These are phyloP conservation scores for Carpatolechia fugitivella DNA, from an alignment of 2,888 invertebrate genomes.

Conservation along the genomic window DNA sequence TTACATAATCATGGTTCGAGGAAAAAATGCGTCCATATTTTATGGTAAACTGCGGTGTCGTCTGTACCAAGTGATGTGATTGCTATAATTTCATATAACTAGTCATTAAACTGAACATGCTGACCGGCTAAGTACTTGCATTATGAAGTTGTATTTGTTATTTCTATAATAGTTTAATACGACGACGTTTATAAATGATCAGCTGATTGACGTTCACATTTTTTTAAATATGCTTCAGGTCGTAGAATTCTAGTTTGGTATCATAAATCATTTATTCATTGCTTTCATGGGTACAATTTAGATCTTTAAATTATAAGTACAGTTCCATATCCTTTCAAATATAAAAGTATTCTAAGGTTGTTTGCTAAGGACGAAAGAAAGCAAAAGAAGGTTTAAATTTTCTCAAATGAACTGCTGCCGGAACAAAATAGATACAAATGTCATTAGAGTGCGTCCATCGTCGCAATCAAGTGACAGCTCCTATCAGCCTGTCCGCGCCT, in stretches of 20 bases:
- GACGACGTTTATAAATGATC: too few relatives aligned
- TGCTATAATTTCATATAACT: background rate
- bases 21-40: conserved; percentile 3
- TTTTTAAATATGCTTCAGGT: too few relatives aligned
- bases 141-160: too few relatives aligned
- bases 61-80: background rate
- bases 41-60: background rate
- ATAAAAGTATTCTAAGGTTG: too few relatives aligned
- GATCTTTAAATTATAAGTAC: too few relatives aligned
- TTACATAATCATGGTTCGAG: conserved; percentile 10
- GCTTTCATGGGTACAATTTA: too few relatives aligned
- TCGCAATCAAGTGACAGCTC: conserved; percentile 61
- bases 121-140: background rate
- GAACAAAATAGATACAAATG: conserved; percentile 58
- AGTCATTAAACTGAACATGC: background rate
- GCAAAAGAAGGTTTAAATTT: background rate
- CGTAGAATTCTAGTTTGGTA: too few relatives aligned
- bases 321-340: too few relatives aligned
- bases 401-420: conserved; percentile 40
- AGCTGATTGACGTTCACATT: too few relatives aligned
- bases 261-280: too few relatives aligned
- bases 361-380: too few relatives aligned
- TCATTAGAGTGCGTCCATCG: conserved; percentile 43
- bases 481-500: conserved; percentile 30
- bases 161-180: too few relatives aligned